A percentile compares a stretch with the other conserved stretches of the same genome.
phyloP scores from a whole-genome alignment of 2,113 vertebrate genomes.

The Silurus meridionalis region DNA sequence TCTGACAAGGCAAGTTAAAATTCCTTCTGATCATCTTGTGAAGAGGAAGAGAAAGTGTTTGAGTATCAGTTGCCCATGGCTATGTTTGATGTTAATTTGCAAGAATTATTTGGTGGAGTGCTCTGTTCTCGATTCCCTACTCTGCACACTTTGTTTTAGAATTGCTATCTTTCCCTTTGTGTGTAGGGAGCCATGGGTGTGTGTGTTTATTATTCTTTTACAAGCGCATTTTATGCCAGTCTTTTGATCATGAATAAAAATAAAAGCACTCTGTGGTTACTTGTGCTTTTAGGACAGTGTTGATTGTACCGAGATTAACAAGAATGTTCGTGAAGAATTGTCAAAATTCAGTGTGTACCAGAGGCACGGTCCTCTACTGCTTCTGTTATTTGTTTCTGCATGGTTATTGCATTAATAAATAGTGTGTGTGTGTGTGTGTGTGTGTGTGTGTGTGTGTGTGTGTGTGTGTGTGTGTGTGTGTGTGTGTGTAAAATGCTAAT shows the following conservation, averaged over 20 bases:
- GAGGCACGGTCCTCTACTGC: constrained; percentile 53
- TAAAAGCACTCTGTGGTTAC: neutral
- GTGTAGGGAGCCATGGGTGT: neutral
- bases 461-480: constrained; percentile 1
- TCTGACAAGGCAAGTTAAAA: neutral
- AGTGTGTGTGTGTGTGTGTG: constrained; percentile 65
- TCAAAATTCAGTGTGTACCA: constrained; percentile 22
- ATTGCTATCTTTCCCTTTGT: neutral
- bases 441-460: neutral
- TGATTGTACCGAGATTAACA: constrained; percentile 30
- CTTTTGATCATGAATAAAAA: neutral
- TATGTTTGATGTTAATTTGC: constrained; percentile 28
- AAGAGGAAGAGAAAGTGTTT: neutral
- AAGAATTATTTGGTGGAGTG: constrained; percentile 18
- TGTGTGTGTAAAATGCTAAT: constrained; percentile 64
- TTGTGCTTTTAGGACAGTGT: neutral
- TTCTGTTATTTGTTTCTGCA: constrained; percentile 66
- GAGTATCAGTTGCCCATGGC: neutral
- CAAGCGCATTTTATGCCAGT: neutral
- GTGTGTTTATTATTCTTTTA: neutral
- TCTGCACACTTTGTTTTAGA: neutral
- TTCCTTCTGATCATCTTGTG: constrained; percentile 6
- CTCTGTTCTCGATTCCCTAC: neutral
- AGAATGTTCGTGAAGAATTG: constrained; percentile 23
- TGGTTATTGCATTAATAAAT: constrained; percentile 69